These are phyloP conservation scores for Athrips mouffetella DNA, from an alignment of 2,888 invertebrate species.

Conservation along the genomic window DNA sequence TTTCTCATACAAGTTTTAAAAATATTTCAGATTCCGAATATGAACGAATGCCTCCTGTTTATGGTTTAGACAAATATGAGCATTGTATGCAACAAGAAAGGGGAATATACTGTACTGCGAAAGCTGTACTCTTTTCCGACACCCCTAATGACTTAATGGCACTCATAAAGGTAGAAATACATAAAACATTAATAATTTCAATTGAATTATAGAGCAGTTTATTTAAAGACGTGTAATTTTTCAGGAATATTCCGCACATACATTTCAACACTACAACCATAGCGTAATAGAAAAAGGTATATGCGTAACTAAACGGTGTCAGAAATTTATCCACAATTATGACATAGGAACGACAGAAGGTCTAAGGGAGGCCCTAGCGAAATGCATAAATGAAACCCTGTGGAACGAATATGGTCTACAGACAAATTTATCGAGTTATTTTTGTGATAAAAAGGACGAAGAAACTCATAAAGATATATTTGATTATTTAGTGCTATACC, in stretches of 20 bases:
- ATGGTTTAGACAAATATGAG: slow-evolving; percentile 25
- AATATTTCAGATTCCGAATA: slow-evolving; percentile 25
- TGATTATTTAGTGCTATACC: background rate
- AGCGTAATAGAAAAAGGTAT: slow-evolving; percentile 1
- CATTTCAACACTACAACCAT: slow-evolving; percentile 28
- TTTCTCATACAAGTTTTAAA: background rate
- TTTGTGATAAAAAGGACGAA: background rate
- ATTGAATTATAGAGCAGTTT: background rate
- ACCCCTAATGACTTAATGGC: slow-evolving; percentile 34
- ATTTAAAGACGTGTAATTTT: slow-evolving; percentile 12
- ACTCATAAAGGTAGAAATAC: background rate
- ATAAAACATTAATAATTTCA: too few relatives aligned
- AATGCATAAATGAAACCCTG: slow-evolving; percentile 26
- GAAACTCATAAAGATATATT: background rate
- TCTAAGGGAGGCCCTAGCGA: slow-evolving; percentile 19
- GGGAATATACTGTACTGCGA: slow-evolving; percentile 32
- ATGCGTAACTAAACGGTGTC: background rate
- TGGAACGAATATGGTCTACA: slow-evolving; percentile 2
- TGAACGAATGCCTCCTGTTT: slow-evolving; percentile 24
- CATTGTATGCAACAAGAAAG: slow-evolving; percentile 19
- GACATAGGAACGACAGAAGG: background rate
- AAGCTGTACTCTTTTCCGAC: slow-evolving; percentile 32
- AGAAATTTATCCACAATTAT: background rate
- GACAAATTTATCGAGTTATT: background rate
- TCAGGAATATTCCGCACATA: slow-evolving; percentile 29